Conservation (phyloP, 2,797 vertebrate species). For the Catostomus latipinnis region DNA sequence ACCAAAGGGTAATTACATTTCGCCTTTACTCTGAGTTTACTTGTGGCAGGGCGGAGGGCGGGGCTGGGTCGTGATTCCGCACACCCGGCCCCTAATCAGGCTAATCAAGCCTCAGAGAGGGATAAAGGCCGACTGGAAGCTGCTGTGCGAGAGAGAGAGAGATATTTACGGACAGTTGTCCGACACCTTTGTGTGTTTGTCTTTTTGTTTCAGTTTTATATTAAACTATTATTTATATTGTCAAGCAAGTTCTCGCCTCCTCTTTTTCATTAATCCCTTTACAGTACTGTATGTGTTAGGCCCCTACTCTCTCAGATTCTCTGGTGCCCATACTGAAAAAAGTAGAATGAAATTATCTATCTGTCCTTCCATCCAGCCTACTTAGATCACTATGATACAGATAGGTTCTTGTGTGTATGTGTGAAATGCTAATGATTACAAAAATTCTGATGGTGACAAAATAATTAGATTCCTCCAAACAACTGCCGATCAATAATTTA, state of each 20-base stretch:
- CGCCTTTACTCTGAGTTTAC: conserved; percentile 46
- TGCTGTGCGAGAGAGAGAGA: no score
- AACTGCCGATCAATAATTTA: conserved; percentile 21
- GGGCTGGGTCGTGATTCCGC: no score
- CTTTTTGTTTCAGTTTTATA: no score
- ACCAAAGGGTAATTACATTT: conserved; percentile 75
- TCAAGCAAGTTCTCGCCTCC: no score
- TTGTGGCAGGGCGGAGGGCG: background rate
- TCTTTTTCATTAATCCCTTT: no score
- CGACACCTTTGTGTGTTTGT: no score
- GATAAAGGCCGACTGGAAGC: no score
- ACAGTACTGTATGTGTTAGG: conserved; percentile 12
- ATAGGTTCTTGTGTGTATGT: background rate
- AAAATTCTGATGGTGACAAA: background rate
- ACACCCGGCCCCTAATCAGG: no score
- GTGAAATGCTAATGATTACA: background rate
- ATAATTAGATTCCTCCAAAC: conserved; percentile 3
- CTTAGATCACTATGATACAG: no score
- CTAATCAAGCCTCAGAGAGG: no score
- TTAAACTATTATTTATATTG: no score
- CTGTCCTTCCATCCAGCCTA: background rate
- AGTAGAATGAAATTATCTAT: background rate
- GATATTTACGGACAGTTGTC: no score
- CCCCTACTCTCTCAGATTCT: background rate
- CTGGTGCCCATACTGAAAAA: background rate